A percentile compares a stretch with the other conserved stretches of the same genome.
Evolutionary conservation across 2,113 vertebrate genomes (phyloP).

Genomic region (Pavo muticus): DNA sequence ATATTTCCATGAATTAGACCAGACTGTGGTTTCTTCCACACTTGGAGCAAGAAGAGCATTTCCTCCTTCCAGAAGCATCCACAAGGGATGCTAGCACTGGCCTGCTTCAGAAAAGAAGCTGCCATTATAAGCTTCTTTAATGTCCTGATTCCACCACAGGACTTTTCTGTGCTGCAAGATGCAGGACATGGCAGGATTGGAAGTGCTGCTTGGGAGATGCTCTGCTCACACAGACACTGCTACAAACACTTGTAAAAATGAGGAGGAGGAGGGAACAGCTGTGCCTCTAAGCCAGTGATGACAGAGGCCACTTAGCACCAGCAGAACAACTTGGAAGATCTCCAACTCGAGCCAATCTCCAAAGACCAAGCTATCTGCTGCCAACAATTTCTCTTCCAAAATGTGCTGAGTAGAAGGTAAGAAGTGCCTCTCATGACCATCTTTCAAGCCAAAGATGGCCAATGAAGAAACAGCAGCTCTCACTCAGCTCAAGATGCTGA

Average conservation of each 20-base stretch:
- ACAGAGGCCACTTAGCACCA: background rate
- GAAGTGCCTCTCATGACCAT: rapidly evolving
- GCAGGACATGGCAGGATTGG: rapidly evolving
- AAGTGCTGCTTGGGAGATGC: background rate
- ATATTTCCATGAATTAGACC: background rate
- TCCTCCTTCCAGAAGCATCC: background rate
- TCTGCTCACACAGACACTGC: background rate
- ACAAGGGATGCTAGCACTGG: rapidly evolving
- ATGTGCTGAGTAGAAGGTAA: background rate
- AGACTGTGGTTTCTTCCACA: background rate
- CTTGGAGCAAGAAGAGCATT: background rate
- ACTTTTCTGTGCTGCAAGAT: background rate
- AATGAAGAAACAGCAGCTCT: background rate
- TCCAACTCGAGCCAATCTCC: background rate
- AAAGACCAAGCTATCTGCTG: background rate
- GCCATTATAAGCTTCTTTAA: background rate
- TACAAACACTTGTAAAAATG: background rate
- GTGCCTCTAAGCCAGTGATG: background rate
- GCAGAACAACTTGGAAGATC: background rate
- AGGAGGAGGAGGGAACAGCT: background rate
- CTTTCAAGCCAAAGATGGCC: background rate
- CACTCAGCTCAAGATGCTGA: rapidly evolving
- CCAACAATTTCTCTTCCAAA: background rate
- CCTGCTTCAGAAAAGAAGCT: background rate
- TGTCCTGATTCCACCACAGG: background rate